Base-by-base conservation (phyloP, 2,113 vertebrate species). In the Carlito syrichta region DNA sequence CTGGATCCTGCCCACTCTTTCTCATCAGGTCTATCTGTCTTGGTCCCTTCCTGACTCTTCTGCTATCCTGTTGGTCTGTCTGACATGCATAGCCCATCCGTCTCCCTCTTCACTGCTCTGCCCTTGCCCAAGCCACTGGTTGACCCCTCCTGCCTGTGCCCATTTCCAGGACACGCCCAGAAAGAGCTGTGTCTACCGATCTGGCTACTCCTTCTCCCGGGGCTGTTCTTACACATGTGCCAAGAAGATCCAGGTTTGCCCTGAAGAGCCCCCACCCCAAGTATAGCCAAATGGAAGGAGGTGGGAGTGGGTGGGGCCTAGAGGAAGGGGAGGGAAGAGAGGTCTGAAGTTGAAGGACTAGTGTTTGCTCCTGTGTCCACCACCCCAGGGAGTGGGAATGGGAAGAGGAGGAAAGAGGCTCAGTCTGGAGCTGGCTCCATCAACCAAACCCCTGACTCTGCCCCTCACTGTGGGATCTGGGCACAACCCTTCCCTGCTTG, bases 181-280 rank as follows among this genome's bases (percentile, higher is more conserved):
- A 81, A 97, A 97, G 95, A 97, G 93, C 74, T 98, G 98, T 40
- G n/a, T 98, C 63, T 98, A 97, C 86, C 79, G 58, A 22, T 96
- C 97, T 14, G 97, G 97, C 66, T 86, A 73, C 38, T 89, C 97
- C 20, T 96, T 97, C 63, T 88, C 78, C 74, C 62, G 69, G 86
- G 98, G 98, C 86, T 98, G 98, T 58, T 96, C 94, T 48, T 98
- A 98, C 69, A 98, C 97, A 0, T 98, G 98, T 62, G 95, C 81
- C 93, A 97, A 97, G 95, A 98, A 96, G 87, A 98, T 97, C 76
- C 96, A 98, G 98, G 98, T 98, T 73, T 76, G 96, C 78, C 79
- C 74, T 43, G 88, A 56, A 6, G n/a, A n/a, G 5, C 43, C 45
- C n/a, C 30, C 20, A 5, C 22, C 17, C 60, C 45, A 40, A 4